Base-by-base conservation (phyloP, 92 coral and sea anemone genomes). In the Siderastrea siderea region DNA sequence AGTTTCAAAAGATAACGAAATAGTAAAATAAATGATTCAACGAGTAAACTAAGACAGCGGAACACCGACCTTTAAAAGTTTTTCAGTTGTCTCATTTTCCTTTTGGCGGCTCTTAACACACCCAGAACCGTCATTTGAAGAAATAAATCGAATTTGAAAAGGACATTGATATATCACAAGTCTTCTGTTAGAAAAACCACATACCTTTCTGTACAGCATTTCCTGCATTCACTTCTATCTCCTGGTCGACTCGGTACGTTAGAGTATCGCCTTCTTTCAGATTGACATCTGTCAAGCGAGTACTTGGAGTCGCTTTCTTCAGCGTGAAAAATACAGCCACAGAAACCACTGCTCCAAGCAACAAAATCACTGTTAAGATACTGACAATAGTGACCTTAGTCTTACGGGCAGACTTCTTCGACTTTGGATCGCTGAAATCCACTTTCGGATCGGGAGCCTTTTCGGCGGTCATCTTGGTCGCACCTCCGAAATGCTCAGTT, bases 171-270 rank as follows among this genome's bases (percentile, higher is more conserved):
- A 26, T 26, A 26, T 1, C 2, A 5, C 3, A 5, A 8, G 8
- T 5, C 1, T 67, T 38, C 15, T 43, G 38, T 9, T 26, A 67
- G 10, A 3, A 38, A 5, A 11, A 60, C 15, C 61, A 4, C 12
- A 2, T 38, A 74, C 78, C 78, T 74, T 10, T 74, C 13, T 74
- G 78, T 3, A 1, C 7, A 3, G 44, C 2, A 8, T 9, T 26
- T 6, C 78, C 78, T 4, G 45, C 26, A 3, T 52, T 2, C 44
- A 26, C 59, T 38, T 74, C 78, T 52, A 74, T 74, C 2, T 74
- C 78, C 5, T 74, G 78, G 19, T 74, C 78, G 63, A 74, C 78
- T 74, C 44, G 78, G 54, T 74, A 74, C 2, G 62, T 74, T 6
- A 74, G 48, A 38, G 60, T 74, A n/a, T 74, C 78, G 10, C 78